Base-by-base conservation (phyloP, 2,797 vertebrate genomes). In the Chiloscyllium punctatum region DNA sequence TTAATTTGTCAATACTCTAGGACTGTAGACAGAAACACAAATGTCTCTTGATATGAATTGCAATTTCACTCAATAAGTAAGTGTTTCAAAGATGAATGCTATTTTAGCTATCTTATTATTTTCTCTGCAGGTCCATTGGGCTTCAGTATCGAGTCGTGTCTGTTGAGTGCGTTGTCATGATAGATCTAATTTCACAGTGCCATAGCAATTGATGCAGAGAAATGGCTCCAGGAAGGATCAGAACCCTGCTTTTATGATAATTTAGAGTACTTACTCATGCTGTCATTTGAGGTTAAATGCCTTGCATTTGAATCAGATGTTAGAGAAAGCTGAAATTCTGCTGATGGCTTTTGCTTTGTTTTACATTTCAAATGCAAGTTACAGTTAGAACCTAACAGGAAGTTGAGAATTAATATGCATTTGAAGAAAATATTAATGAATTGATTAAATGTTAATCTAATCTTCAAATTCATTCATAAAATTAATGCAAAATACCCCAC, bases 151-250 rank as follows among this genome's bases (percentile, higher is more conserved):
- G 15, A 33, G 27, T 33, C 53, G 18, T 62, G 27, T 33, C 87
- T 90, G 27, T 90, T 90, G 87, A 53, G 27, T 90, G 53, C 30
- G 62, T 90, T 62, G 53, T 90, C 27, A 2, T 16, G 53, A 57
- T 33, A 33, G 53, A 90, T 62, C 53, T 90, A 90, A 57, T 90
- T 90, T 90, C 53, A 62, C 51, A 90, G 87, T 90, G 53, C 53
- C 53, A 53, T 33, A 15, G 53, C 30, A 90, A 90, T 62, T 90
- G 87, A n/a, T 90, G 87, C 87, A 90, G 30, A 84, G 53, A 90
- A 90, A 90, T 62, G 87, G 27, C 87, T 90, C 30, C 87, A 90
- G 53, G 53, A 90, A 62, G 53, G 30, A 90, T 57, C 87, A 90
- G 87, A 90, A 18, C 87, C 53, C 1, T 90, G 53, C 53, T 62